A percentile compares a stretch with the other conserved stretches of the same genome.
These are phyloP conservation scores for Lypha dubia DNA, from an alignment of 2,888 invertebrate species.

Conservation along the genomic window DNA sequence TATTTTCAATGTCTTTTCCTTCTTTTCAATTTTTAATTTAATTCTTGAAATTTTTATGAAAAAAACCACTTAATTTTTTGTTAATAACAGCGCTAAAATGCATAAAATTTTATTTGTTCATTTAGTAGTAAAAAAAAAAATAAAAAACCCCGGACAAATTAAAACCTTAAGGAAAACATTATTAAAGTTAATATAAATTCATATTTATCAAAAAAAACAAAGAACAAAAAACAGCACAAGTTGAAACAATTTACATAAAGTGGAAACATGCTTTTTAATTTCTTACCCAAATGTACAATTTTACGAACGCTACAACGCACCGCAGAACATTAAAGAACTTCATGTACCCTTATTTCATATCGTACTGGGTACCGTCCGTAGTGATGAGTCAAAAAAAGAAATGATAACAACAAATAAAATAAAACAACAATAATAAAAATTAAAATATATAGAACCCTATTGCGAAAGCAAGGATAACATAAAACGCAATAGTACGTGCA, in stretches of 20 bases:
- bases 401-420: slow-evolving; percentile 7
- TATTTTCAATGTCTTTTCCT: too few species aligned
- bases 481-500: slow-evolving; percentile 78
- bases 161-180: slow-evolving; percentile 27
- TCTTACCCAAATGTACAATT: slow-evolving; percentile 73
- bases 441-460: slow-evolving; percentile 41
- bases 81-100: background rate
- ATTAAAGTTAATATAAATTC: slow-evolving; percentile 32
- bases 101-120: slow-evolving; percentile 46
- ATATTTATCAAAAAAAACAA: slow-evolving; percentile 8
- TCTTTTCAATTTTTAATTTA: too few species aligned
- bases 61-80: slow-evolving; percentile 1
- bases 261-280: slow-evolving; percentile 82
- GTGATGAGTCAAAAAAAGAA: slow-evolving; percentile 71
- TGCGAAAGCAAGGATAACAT: slow-evolving; percentile 71
- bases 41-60: too few species aligned
- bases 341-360: slow-evolving; percentile 55
- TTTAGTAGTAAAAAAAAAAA: background rate
- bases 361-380: slow-evolving; percentile 64
- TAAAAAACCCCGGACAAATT: background rate
- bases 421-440: slow-evolving; percentile 29
- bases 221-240: too few species aligned
- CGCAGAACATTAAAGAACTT: slow-evolving; percentile 66
- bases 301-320: slow-evolving; percentile 63
- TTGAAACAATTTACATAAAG: slow-evolving; percentile 80